Percentiles rank a stretch among this genome's conserved stretches.
These are phyloP conservation scores for Epinephelus awoara DNA, from an alignment of 2,797 vertebrate genomes.

Conservation along the genomic window DNA sequence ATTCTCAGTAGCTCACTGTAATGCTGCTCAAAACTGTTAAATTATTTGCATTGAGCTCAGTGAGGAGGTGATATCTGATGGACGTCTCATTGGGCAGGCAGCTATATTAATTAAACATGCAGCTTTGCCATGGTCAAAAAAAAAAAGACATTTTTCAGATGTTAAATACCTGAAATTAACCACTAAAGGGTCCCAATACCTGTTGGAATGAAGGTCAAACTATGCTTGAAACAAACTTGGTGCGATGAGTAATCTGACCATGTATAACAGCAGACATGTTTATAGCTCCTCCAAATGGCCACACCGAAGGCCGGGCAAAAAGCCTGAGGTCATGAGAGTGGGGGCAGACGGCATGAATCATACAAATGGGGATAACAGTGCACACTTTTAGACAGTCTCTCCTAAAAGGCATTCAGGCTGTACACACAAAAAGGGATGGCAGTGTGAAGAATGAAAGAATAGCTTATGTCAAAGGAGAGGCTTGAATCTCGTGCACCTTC, in stretches of 20 bases:
- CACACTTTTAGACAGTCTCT: background rate
- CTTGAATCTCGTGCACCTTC: background rate
- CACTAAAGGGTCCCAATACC: background rate
- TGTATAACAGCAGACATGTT: conserved; percentile 2
- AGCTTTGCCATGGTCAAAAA: background rate
- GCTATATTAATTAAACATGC: background rate
- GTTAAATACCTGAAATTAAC: background rate
- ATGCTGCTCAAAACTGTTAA: too few species aligned
- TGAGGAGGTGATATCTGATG: background rate
- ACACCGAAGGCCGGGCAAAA: background rate
- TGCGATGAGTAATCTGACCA: conserved; percentile 1
- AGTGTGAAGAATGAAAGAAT: background rate
- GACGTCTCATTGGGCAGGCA: background rate
- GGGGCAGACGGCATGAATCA: background rate
- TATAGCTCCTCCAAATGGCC: conserved; percentile 4
- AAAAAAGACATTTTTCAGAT: background rate
- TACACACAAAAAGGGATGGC: background rate
- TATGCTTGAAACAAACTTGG: conserved; percentile 15
- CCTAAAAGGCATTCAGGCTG: conserved; percentile 6
- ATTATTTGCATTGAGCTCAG: background rate
- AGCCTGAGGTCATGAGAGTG: conserved; percentile 5
- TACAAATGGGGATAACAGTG: conserved; percentile 2
- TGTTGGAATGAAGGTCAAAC: background rate
- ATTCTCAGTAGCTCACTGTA: background rate
- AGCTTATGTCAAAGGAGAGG: background rate